Evolutionary conservation across 2,113 vertebrate genomes (phyloP), one percentile per base, ranked within the genome.

Genomic region (Phalacrocorax brasilianus): DNA sequence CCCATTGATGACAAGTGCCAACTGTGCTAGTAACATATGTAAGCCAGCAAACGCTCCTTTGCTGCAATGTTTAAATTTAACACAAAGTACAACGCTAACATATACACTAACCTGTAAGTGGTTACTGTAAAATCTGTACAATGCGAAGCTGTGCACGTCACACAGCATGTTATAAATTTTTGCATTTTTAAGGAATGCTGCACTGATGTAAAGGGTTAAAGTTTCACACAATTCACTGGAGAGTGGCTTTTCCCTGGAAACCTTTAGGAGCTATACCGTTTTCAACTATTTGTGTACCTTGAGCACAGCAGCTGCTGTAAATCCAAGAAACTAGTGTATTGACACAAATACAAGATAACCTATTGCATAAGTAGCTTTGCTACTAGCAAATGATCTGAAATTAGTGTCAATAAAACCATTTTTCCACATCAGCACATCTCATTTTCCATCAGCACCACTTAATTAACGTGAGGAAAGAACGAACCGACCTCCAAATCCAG

Each of bases 91-190:
- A 72, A 11, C 17, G 33, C 30, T 49, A 24, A 53, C 4, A 13
- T 10, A 23, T 5, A 21, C 5, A 23, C 21, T 33, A 59, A 0
- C 5, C 58, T 27, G 12, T 7, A 71, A 40, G 32, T 3, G 30
- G 42, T 7, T n/a, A 17, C 4, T 35, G 11, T 8, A 56, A 72
- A 50, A 52, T 12, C 66, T 10, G 19, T 8, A 44, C 35, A 44
- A 14, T 0, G 50, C 84, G 75, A 38, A 68, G 42, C 81, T 1
- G 4, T 20, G 80, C 14, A 3, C 2, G 4, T 8, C 78, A 59
- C 55, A 45, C 8, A 8, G 20, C 8, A 30, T 0, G 1, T 7
- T 68, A 6, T 0, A 7, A n/a, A 24, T 17, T 40, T 50, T 4
- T 24, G 14, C 44, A 38, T 65, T 88, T 81, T 76, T 58, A 72